phyloP scores from a whole-genome alignment of 2,888 invertebrate genomes.

The Parnassius smintheus region DNA sequence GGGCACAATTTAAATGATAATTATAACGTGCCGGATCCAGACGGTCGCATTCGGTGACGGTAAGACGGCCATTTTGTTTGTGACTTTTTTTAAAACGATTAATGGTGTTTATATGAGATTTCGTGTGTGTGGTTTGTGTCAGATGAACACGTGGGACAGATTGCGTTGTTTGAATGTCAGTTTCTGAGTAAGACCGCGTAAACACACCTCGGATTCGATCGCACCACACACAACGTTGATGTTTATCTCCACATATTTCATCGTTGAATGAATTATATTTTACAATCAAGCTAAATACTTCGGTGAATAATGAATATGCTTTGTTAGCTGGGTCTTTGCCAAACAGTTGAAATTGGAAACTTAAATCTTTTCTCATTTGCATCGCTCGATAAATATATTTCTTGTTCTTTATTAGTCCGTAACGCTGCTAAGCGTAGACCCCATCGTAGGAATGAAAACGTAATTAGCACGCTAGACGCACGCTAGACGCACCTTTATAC shows the following conservation, averaged over 20 bases:
- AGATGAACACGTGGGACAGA: conserved; percentile 23
- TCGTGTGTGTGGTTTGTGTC: conserved; percentile 27
- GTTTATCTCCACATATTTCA: conserved; percentile 5
- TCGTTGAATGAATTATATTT: conserved; percentile 2
- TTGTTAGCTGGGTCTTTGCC: no score
- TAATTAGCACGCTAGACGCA: no score
- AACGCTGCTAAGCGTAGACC: no score
- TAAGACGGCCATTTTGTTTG: conserved; percentile 38
- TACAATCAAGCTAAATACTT: no score
- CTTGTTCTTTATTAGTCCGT: no score
- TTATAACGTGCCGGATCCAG: conserved; percentile 59
- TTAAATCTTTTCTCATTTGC: no score
- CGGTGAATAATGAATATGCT: no score
- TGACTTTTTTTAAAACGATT: conserved; percentile 36
- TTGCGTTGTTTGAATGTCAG: neutral
- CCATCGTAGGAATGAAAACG: no score
- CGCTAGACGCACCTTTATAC: no score
- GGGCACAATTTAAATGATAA: conserved; percentile 78
- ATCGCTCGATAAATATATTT: no score
- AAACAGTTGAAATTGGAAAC: no score
- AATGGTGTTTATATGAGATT: conserved; percentile 30
- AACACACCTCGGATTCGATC: conserved; percentile 4
- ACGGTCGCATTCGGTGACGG: conserved; percentile 42
- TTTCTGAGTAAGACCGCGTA: conserved; percentile 14
- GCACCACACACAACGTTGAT: conserved; percentile 6